phyloP scores from a whole-genome alignment of 2,113 vertebrate genomes.

The Brachyhypopomus occidentalis region DNA sequence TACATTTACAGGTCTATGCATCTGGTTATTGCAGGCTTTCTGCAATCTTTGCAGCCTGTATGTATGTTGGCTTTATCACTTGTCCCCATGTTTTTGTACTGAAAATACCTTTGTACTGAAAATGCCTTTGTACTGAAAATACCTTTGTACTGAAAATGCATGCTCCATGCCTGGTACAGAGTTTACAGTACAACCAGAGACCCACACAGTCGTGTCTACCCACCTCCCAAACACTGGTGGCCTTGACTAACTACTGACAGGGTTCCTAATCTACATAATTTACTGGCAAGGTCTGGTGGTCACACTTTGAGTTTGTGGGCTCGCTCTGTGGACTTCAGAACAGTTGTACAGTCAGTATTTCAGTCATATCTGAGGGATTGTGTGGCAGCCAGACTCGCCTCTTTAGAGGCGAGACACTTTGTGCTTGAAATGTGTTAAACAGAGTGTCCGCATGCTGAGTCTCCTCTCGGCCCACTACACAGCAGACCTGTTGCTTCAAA shows the following conservation, averaged over 20 bases:
- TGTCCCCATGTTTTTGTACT: no score
- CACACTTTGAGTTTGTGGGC: neutral
- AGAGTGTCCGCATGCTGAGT: constrained; percentile 2
- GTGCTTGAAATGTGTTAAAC: constrained; percentile 15
- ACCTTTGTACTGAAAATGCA: no score
- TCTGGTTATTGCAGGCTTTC: no score
- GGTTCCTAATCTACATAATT: constrained; percentile 16
- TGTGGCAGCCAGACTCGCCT: constrained; percentile 19
- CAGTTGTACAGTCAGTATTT: neutral
- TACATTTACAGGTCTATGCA: no score
- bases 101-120: no score
- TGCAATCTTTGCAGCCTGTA: no score
- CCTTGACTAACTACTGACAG: neutral
- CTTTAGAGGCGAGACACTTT: constrained; percentile 6
- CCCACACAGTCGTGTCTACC: neutral
- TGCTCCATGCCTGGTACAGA: no score
- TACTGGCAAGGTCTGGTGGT: neutral
- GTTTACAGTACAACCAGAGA: constrained; percentile 5
- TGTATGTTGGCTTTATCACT: no score
- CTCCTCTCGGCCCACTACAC: neutral
- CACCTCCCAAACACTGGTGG: neutral
- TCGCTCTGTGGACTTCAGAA: constrained; percentile 7
- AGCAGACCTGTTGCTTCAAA: constrained; percentile 7
- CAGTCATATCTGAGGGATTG: constrained; percentile 15
- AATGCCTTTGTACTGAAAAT: no score